Percentiles rank a stretch among this genome's conserved stretches.
phyloP scores from a whole-genome alignment of 2,797 vertebrate species.

The Sebastes iracundus region DNA sequence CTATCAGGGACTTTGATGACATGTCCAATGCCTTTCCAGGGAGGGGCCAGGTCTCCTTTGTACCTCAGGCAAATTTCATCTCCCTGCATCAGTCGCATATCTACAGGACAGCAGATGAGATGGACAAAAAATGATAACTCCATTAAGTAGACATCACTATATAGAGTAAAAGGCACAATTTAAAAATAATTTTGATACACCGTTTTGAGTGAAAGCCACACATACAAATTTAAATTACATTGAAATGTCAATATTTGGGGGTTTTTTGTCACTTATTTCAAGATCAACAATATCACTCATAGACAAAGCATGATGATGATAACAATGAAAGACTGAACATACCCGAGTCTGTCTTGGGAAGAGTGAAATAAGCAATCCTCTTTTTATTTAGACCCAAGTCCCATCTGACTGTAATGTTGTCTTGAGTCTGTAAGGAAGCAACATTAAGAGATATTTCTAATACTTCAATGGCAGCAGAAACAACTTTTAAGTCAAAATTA shows the following conservation, averaged over 20 bases:
- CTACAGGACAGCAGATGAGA: constrained; percentile 63
- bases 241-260: background rate
- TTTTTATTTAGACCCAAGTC: constrained; percentile 98
- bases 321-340: constrained; percentile 47
- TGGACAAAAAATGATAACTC: background rate
- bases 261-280: background rate
- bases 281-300: background rate
- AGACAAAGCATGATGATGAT: background rate
- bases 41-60: constrained; percentile 93
- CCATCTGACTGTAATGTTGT: constrained; percentile 98
- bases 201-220: background rate
- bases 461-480: background rate
- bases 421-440: constrained; percentile 87
- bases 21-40: constrained; percentile 96
- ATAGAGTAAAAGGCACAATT: background rate
- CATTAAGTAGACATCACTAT: background rate
- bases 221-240: background rate
- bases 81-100: constrained; percentile 97
- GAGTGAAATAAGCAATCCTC: constrained; percentile 95
- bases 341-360: constrained; percentile 96
- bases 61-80: constrained; percentile 97
- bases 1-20: constrained; percentile 98
- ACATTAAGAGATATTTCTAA: background rate
- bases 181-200: background rate
- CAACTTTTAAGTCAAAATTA: background rate